A percentile compares a stretch with the other conserved stretches of the same genome.
Conservation (phyloP, 2,113 vertebrate genomes). For the Pterocles burchelli region DNA sequence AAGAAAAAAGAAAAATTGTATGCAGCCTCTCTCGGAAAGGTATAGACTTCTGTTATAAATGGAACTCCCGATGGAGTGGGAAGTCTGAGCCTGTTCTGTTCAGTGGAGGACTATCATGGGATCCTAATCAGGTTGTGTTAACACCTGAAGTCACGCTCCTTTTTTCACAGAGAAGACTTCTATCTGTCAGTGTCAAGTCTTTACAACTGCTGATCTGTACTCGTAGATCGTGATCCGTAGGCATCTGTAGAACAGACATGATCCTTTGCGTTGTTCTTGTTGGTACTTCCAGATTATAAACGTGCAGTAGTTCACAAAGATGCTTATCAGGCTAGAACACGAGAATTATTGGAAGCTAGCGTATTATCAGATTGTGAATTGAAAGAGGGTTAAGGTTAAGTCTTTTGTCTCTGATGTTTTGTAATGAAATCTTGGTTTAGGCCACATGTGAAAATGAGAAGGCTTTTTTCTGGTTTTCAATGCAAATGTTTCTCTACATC, state of each 20-base stretch:
- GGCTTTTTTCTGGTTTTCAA: neutral
- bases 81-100: neutral
- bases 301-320: neutral
- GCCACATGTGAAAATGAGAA: slow-evolving; percentile 9
- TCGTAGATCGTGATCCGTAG: rapidly evolving
- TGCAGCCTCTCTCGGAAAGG: neutral
- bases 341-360: neutral
- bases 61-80: neutral
- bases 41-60: neutral
- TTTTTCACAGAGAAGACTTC: neutral
- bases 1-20: neutral
- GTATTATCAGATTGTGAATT: neutral
- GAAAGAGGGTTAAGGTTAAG: neutral
- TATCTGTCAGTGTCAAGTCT: neutral
- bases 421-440: slow-evolving; percentile 1
- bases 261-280: neutral
- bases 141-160: neutral
- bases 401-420: neutral
- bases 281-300: neutral
- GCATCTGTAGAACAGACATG: neutral
- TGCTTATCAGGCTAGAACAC: neutral
- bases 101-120: neutral
- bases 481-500: neutral
- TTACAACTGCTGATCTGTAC: neutral
- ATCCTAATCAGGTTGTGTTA: neutral